Percentiles rank a stretch among this genome's conserved stretches.
These are phyloP conservation scores for Thumatha senex DNA, from an alignment of 2,888 invertebrate genomes.

Conservation along the genomic window DNA sequence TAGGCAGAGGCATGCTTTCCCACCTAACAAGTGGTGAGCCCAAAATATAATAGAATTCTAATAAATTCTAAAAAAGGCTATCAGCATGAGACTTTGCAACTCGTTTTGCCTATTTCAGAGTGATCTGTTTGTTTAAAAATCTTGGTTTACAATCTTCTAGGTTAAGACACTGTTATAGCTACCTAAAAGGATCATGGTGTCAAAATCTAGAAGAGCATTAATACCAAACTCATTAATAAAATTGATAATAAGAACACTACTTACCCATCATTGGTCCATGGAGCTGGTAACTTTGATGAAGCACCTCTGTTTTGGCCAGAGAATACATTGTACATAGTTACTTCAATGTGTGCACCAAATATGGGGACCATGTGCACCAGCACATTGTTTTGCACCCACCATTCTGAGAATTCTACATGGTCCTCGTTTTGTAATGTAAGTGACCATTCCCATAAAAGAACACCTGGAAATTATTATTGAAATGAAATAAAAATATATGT, in stretches of 20 bases:
- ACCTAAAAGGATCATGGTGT: no score
- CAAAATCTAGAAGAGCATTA: no score
- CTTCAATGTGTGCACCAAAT: slow-evolving; percentile 85
- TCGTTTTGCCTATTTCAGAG: no score
- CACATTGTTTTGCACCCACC: slow-evolving; percentile 83
- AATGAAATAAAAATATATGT: neutral
- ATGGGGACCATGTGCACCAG: slow-evolving; percentile 85
- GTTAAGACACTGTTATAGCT: no score
- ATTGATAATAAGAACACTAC: slow-evolving; percentile 5
- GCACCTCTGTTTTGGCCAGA: slow-evolving; percentile 84
- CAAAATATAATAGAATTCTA: no score
- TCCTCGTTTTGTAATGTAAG: slow-evolving; percentile 71
- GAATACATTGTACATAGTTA: slow-evolving; percentile 84
- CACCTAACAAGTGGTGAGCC: no score
- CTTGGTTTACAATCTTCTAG: no score
- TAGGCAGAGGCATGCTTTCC: no score
- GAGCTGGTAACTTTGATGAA: slow-evolving; percentile 83
- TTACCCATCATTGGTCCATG: slow-evolving; percentile 83
- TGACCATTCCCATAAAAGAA: slow-evolving; percentile 91
- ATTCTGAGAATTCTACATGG: slow-evolving; percentile 74
- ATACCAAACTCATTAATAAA: neutral
- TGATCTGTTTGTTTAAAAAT: no score
- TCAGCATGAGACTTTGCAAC: no score
- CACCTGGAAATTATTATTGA: slow-evolving; percentile 54
- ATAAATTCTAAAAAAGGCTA: no score